Conservation (phyloP, 2,888 invertebrate genomes). For the Kuschelorhynchus macadamiae region DNA sequence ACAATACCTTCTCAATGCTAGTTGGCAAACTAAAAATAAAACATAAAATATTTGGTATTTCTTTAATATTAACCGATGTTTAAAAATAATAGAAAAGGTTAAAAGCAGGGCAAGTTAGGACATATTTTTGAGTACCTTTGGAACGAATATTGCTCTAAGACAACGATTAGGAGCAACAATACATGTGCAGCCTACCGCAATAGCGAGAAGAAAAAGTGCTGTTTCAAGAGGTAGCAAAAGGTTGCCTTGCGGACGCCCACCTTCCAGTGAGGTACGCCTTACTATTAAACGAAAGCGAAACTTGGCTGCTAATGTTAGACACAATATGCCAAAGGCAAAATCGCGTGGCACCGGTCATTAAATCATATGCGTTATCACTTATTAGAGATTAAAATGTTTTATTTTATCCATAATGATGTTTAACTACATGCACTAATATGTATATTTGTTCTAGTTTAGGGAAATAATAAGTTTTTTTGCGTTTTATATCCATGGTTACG, state of each 20-base stretch:
- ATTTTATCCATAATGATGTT: too few relatives aligned
- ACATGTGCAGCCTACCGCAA: neutral
- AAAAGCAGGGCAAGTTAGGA: neutral
- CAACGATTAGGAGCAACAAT: too few relatives aligned
- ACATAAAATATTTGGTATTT: neutral
- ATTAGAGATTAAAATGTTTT: too few relatives aligned
- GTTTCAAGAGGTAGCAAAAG: neutral
- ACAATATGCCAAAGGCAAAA: conserved; percentile 1
- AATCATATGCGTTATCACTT: too few relatives aligned
- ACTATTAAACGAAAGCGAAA: neutral
- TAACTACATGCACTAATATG: too few relatives aligned
- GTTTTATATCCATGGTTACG: too few relatives aligned
- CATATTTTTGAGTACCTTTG: neutral
- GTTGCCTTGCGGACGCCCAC: neutral
- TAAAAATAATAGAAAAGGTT: neutral
- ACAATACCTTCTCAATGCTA: neutral
- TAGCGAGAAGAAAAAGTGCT: neutral
- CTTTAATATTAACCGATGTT: neutral
- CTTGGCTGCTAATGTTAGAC: neutral
- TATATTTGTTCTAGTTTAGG: too few relatives aligned
- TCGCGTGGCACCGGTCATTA: neutral
- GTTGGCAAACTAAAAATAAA: neutral
- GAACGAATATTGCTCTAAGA: too few relatives aligned
- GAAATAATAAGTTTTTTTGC: too few relatives aligned
- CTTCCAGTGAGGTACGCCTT: neutral